Evolutionary conservation across 2,797 vertebrate genomes (phyloP).

Genomic region (Pipistrellus pygmaeus): DNA sequence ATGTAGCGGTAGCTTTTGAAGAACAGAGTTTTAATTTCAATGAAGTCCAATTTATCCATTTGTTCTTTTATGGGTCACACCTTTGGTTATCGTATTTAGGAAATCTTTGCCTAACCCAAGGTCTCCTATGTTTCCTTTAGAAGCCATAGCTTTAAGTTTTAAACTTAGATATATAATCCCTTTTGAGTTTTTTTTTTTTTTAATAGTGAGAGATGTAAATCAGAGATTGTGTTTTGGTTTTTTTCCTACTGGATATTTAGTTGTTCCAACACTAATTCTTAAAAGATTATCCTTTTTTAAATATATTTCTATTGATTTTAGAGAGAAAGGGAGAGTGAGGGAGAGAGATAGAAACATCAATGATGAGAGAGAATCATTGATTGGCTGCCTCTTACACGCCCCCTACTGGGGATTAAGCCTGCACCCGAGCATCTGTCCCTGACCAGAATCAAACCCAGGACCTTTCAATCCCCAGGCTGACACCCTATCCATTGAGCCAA

Average conservation of each 20-base stretch:
- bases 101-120: not conserved
- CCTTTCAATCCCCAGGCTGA: not conserved
- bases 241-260: not conserved
- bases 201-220: not conserved
- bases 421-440: not conserved
- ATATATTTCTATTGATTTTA: not conserved
- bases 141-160: not conserved
- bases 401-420: not conserved
- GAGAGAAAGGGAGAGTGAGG: not conserved
- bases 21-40: not conserved
- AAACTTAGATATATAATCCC: not conserved
- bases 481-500: not conserved
- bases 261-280: not conserved
- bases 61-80: not conserved
- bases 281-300: not conserved
- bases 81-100: not conserved
- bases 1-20: not conserved
- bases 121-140: not conserved
- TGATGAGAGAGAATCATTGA: not conserved
- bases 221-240: not conserved
- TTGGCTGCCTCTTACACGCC: not conserved
- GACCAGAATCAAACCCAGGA: not conserved
- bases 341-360: not conserved
- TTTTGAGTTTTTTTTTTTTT: not conserved
- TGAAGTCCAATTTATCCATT: constrained; percentile 1